Evolutionary conservation across 2,888 invertebrate species (phyloP), one percentile per base, ranked within the genome.

Genomic region (Axea sp.): DNA sequence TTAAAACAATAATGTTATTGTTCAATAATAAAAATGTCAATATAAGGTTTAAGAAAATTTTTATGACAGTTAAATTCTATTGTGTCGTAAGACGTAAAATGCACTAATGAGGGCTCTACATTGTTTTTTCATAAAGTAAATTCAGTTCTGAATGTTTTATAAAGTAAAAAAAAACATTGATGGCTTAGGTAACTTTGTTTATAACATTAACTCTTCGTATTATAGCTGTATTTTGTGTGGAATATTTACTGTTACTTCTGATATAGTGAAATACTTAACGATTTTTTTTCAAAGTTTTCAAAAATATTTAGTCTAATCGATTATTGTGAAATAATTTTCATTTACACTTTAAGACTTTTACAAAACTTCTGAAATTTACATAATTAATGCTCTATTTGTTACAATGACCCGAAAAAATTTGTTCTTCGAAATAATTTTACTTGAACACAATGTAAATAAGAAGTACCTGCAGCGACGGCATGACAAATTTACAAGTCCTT

Each of bases 351-450:
- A 43, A 73, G 19, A 7, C 41, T 24, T 47, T 45, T 22, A 51
- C 17, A 30, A 60, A 73, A 73, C 15, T 67, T 67, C 2, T 22
- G 9, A 11, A 39, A 41, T 73, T 60, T 73, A 17, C 67, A 73
- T 73, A 73, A 73, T 73, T 73, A 73, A 67, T 73, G 65, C 28
- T 39, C 47, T 30, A 67, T 64, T 60, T 72, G 60, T 73, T 73
- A 60, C 60, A 12, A 19, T 65, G 67, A 73, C 73, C 73, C 41
- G 57, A 41, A 60, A 59, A 67, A 67, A 59, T 60, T 31, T 72
- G 55, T 55, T 19, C 57, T 12, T 47, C 28, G 51, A 65, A 59
- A 65, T 31, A 60, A 67, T 73, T 73, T 60, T 47, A 47, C 28
- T 47, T 53, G 35, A 35, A 47, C 49, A 59, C 64, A 65, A 51